Percentiles rank a stretch among this genome's conserved stretches.
Conservation (phyloP, 2,797 vertebrate genomes). For the Anableps anableps region DNA sequence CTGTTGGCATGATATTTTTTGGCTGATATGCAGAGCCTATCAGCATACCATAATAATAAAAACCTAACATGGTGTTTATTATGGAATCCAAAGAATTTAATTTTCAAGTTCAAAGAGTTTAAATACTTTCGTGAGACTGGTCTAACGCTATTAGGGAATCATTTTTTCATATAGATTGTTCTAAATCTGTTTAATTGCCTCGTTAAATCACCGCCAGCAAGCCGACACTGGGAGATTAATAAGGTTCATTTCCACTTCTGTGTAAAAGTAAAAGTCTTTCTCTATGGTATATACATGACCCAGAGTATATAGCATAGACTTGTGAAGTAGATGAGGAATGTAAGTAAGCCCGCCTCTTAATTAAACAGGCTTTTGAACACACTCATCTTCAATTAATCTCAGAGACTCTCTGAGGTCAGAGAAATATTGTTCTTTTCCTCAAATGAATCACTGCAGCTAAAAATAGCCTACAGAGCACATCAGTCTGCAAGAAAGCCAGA, state of each 20-base stretch:
- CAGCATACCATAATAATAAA: no score
- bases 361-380: conserved; percentile 27
- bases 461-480: conserved; percentile 42
- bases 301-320: neutral
- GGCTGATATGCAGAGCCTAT: no score
- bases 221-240: conserved; percentile 60
- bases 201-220: conserved; percentile 58
- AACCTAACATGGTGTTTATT: no score
- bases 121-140: neutral
- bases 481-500: conserved; percentile 43
- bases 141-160: conserved; percentile 32
- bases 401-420: conserved; percentile 29
- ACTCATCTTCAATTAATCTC: conserved; percentile 27
- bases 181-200: conserved; percentile 29
- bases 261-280: conserved; percentile 19
- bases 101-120: neutral
- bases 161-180: conserved; percentile 55
- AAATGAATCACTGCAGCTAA: conserved; percentile 38
- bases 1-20: no score
- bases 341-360: conserved; percentile 18
- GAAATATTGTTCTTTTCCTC: conserved; percentile 32
- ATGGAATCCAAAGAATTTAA: no score
- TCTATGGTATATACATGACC: neutral
- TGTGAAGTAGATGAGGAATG: conserved; percentile 18
- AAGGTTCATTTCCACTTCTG: conserved; percentile 18